Percentiles rank a stretch among this genome's conserved stretches.
Evolutionary conservation across 2,113 vertebrate species (phyloP).

Genomic region (Hoplias malabaricus): DNA sequence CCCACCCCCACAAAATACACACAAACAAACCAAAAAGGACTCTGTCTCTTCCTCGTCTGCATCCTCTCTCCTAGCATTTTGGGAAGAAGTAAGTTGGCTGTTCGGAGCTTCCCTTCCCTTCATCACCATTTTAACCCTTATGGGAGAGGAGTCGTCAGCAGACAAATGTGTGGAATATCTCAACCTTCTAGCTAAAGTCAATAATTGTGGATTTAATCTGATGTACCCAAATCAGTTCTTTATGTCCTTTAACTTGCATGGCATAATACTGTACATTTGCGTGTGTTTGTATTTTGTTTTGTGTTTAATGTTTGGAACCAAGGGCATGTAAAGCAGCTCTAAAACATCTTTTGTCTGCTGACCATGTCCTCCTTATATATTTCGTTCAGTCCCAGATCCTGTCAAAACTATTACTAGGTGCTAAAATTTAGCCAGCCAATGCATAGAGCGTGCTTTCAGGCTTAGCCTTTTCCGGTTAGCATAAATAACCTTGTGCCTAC

Average conservation of each 20-base stretch:
- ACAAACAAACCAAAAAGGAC: conserved; percentile 77
- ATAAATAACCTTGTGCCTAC: conserved; percentile 37
- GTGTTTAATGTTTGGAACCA: not conserved
- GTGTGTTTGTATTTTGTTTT: not conserved
- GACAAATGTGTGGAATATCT: conserved; percentile 12
- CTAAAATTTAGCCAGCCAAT: conserved; percentile 27
- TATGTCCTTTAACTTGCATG: not conserved
- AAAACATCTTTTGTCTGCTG: conserved; percentile 44
- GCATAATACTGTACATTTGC: not conserved
- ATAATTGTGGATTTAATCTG: no score
- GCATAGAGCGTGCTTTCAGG: conserved; percentile 12
- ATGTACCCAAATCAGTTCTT: no score
- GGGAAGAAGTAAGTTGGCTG: conserved; percentile 79
- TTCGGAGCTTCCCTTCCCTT: conserved; percentile 44
- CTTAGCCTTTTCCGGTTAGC: conserved; percentile 28
- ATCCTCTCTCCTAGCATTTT: conserved; percentile 79
- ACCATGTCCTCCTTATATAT: conserved; percentile 16
- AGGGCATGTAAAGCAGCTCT: not conserved
- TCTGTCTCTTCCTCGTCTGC: conserved; percentile 75
- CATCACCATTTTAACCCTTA: conserved; percentile 28
- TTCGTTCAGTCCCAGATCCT: conserved; percentile 19
- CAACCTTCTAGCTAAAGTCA: not conserved
- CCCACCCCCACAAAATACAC: no score
- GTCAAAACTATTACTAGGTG: conserved; percentile 34
- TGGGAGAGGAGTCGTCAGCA: conserved; percentile 44